A percentile compares a stretch with the other conserved stretches of the same genome.
phyloP scores from a whole-genome alignment of 2,113 vertebrate species.

The Pyxicephalus adspersus region DNA sequence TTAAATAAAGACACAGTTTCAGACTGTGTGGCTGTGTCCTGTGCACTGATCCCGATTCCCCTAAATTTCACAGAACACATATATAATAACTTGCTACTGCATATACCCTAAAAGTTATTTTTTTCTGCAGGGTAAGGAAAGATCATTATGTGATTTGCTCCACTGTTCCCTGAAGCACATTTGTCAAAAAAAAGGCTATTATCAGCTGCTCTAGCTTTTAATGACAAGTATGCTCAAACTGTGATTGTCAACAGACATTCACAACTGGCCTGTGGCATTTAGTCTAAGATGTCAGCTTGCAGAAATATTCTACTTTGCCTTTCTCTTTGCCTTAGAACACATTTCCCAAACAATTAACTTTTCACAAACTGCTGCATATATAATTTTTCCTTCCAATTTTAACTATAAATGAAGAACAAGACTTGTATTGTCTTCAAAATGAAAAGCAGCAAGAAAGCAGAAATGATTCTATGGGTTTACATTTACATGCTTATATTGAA shows the following conservation, averaged over 20 bases:
- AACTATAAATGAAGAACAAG: no score
- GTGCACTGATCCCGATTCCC: no score
- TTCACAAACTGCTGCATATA: neutral
- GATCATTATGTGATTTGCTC: neutral
- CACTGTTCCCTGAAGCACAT: neutral
- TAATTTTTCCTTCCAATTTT: neutral
- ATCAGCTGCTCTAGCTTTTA: constrained; percentile 7
- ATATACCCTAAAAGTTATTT: neutral
- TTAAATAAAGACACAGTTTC: no score
- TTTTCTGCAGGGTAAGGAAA: neutral
- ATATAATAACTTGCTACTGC: no score
- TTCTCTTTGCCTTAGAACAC: neutral
- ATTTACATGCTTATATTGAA: no score
- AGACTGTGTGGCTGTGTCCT: no score
- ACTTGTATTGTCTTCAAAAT: no score
- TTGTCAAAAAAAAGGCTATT: neutral
- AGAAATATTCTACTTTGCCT: neutral
- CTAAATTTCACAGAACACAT: no score
- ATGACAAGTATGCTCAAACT: constrained; percentile 25
- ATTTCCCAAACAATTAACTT: neutral
- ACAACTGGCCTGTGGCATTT: constrained; percentile 17
- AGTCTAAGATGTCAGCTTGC: neutral
- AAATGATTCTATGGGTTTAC: no score
- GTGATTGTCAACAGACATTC: constrained; percentile 21
- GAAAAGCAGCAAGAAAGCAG: no score